Evolutionary conservation across 1,140 invertebrate species (phyloP).

Genomic region (Macrobrachium nipponense): DNA sequence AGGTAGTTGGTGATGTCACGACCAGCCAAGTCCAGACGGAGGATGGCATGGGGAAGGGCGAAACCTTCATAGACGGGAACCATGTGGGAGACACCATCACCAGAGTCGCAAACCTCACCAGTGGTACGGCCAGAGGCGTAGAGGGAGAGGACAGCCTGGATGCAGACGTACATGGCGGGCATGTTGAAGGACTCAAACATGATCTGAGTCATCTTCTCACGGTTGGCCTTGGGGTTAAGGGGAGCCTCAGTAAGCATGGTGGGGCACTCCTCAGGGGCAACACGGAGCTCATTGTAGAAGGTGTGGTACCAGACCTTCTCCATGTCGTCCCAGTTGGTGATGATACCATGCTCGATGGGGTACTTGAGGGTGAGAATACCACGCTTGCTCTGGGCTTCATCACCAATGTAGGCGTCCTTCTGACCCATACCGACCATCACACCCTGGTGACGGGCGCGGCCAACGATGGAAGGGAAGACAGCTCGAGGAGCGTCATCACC

Average conservation of each 20-base stretch:
- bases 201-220: slow-evolving; percentile 90
- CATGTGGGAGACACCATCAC: no score
- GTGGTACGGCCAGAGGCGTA: slow-evolving; percentile 95
- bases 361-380: slow-evolving; percentile 93
- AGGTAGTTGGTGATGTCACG: no score
- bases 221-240: slow-evolving; percentile 89
- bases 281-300: slow-evolving; percentile 95
- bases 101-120: slow-evolving; percentile 70
- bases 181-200: slow-evolving; percentile 96
- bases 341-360: slow-evolving; percentile 94
- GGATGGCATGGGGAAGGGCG: no score
- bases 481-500: slow-evolving; percentile 93
- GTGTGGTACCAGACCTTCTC: slow-evolving; percentile 97
- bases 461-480: slow-evolving; percentile 86
- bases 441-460: slow-evolving; percentile 75
- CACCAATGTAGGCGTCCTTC: slow-evolving; percentile 90
- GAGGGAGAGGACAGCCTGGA: slow-evolving; percentile 90
- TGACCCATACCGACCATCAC: slow-evolving; percentile 98
- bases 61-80: no score
- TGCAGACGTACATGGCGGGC: slow-evolving; percentile 92
- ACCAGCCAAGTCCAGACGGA: no score
- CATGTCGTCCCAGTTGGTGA: slow-evolving; percentile 98
- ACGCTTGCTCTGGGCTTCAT: slow-evolving; percentile 93
- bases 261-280: slow-evolving; percentile 93
- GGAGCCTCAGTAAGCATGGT: slow-evolving; percentile 90